Conservation (phyloP, 2,888 invertebrate genomes). For the Labia minor region DNA sequence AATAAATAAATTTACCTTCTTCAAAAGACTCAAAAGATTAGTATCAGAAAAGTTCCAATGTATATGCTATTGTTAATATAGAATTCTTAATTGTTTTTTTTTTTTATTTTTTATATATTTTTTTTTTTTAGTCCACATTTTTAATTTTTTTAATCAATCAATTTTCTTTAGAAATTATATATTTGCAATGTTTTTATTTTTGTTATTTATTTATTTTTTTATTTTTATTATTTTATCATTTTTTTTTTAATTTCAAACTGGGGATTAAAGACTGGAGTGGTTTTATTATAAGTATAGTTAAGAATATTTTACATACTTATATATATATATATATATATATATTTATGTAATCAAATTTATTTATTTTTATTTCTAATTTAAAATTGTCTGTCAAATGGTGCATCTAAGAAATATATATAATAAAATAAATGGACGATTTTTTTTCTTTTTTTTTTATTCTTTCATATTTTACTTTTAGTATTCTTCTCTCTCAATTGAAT, state of each 20-base stretch:
- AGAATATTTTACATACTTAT: not conserved
- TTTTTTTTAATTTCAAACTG: constrained; percentile 27
- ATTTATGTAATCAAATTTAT: not conserved
- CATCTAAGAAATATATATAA: not conserved
- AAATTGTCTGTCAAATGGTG: constrained; percentile 13
- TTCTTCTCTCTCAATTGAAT: no score
- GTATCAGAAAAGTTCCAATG: not conserved
- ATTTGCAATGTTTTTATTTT: not conserved
- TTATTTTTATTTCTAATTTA: not conserved
- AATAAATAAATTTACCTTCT: constrained; percentile 17
- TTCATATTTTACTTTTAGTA: no score
- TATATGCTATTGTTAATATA: not conserved
- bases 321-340: no score
- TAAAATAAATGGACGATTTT: not conserved
- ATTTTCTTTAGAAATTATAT: not conserved
- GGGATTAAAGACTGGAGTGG: constrained; percentile 27
- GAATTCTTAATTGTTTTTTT: constrained; percentile 14
- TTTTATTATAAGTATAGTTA: not conserved
- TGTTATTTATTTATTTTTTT: no score
- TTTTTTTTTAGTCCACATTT: not conserved
- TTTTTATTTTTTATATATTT: no score
- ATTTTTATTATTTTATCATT: constrained; percentile 17
- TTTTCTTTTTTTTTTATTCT: no score
- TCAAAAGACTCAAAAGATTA: not conserved
- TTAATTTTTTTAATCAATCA: not conserved